These are phyloP conservation scores for Pelecanoides urinatrix DNA, from an alignment of 2,113 vertebrate genomes.

Conservation along the genomic window DNA sequence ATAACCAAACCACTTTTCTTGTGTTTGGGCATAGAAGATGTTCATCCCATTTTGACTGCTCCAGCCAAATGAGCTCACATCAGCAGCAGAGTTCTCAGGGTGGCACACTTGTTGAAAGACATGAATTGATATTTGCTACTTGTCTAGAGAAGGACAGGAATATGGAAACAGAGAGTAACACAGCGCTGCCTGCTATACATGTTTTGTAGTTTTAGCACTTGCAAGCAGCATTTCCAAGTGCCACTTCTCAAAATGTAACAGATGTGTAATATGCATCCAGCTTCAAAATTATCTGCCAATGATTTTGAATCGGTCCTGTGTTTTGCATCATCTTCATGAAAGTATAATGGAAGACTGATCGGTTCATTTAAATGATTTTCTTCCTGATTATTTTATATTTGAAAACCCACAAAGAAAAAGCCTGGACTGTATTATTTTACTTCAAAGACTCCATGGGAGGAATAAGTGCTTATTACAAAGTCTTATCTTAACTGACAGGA, in stretches of 20 bases:
- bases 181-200: accelerated
- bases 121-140: neutral
- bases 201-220: neutral
- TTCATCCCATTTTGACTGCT: neutral
- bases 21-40: neutral
- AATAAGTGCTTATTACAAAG: neutral
- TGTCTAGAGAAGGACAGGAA: neutral
- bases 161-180: neutral
- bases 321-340: conserved; percentile 14
- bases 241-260: neutral
- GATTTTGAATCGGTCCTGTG: neutral
- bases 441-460: neutral
- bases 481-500: neutral
- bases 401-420: neutral
- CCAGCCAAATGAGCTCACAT: neutral
- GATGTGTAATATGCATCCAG: neutral
- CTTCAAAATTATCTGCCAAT: neutral
- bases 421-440: neutral
- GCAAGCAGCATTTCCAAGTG: neutral
- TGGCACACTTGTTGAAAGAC: neutral
- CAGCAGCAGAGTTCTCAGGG: neutral
- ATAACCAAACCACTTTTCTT: neutral
- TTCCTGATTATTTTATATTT: neutral
- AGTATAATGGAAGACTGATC: neutral
- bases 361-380: conserved; percentile 14